Base-by-base conservation (phyloP, 1,140 invertebrate species). In the Achroia grisella region DNA sequence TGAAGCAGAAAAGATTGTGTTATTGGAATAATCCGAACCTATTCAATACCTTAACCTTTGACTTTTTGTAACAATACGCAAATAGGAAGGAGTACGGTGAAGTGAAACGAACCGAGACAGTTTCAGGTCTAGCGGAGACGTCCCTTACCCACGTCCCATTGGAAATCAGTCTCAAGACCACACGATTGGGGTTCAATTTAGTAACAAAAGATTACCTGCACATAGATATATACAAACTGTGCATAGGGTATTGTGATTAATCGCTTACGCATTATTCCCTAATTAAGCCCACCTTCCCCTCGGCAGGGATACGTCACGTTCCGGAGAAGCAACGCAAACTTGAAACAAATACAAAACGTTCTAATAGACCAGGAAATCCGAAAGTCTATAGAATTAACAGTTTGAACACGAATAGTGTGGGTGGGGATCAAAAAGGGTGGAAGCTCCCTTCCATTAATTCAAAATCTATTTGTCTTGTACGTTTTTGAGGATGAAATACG, bases 201-300 rank as follows among this genome's bases (percentile, higher is more conserved):
- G 50, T 42, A 57, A 65, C 55, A 65, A 56, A 55, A 57, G 52
- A 45, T 44, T 52, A 17, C 39, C 27, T 48, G 8, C 17, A 15
- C 17, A 37, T 15, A 15, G 13, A 14, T 37, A 14, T 37, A 37
- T 15, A 15, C 35, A 37, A 37, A 13, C 35, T 37, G 13, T 3
- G 35, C 30, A 10, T 23, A 47, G 59, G 56, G 58, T 52, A 71
- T 71, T 64, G 75, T 81, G 77, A 84, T 84, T 78, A 81, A 84
- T 84, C 70, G 78, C 64, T 69, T 56, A 50, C 60, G 68, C 71
- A 80, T 81, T 81, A 81, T 78, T 84, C 78, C 71, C 74, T 75
- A 81, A 84, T 84, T 84, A 80, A 80, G 68, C 66, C 59, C 60
- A 71, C 67, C 65, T 69, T 68, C 66, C 75, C 76, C 67, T 57